Base-by-base conservation (phyloP, 2,113 vertebrate species). In the Cyrtonyx montezumae region DNA sequence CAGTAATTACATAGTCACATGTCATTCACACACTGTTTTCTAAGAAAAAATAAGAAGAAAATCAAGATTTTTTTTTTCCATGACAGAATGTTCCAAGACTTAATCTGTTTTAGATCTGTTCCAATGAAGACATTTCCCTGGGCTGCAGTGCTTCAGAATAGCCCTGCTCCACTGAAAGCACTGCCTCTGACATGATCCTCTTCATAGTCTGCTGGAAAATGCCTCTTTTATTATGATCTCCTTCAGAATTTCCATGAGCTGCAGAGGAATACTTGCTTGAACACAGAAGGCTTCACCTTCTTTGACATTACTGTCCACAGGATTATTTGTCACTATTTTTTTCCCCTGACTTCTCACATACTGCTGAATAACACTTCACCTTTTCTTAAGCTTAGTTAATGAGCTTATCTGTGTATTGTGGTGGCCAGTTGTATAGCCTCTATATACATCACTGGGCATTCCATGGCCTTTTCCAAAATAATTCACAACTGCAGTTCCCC, bases 291-390 rank as follows among this genome's bases (percentile, higher is more conserved):
- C 23, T 51, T 13, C 23, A 8, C 67, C 11, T 51, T 68, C 26
- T 61, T 22, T 68, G n/a, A 61, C 18, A 26, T 68, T 61, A 6
- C 11, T 53, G 18, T 61, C 81, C 53, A 61, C 69, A 75, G n/a
- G 32, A 49, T 21, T 37, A 4, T 81, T 75, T 75, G 28, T 61
- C 18, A 23, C 11, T 28, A 6, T 30, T 55, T 55, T 42, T 62
- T 58, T 53, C 36, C 26, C 37, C 26, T 69, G 25, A 45, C 4
- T 69, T 6, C 16, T 76, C 32, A 55, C 42, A 71, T 17, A 71
- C 5, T 43, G 11, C 19, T 36, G 9, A 12, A 9, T 0, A 3
- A 8, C 3, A 32, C 46, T 63, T 55, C 40, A 4, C 11, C 18
- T 10, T 53, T 81, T 75, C 55, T 40, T 62, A 34, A 55, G 4